These are phyloP conservation scores for Heliocidaris tuberculata DNA, from an alignment of 35 echinoderm and acorn worm species.

Conservation along the genomic window DNA sequence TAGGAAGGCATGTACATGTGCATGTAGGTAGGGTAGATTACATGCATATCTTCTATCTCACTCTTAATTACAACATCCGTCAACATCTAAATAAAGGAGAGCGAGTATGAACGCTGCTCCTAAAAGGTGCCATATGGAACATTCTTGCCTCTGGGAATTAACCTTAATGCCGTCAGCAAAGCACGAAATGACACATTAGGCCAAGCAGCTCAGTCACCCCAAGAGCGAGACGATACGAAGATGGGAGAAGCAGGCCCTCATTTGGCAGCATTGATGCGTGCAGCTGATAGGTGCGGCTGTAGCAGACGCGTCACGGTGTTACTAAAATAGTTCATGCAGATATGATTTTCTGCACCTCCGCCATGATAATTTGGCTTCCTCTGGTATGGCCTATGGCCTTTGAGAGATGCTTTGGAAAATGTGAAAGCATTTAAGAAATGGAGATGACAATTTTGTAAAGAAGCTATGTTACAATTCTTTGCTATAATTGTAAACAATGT, in stretches of 20 bases:
- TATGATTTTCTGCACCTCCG: background rate
- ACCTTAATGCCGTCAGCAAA: background rate
- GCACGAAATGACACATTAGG: background rate
- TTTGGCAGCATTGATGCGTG: background rate
- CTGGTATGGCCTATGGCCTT: background rate
- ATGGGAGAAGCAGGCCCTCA: background rate
- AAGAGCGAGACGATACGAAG: background rate
- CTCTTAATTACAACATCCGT: no score
- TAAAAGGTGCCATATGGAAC: background rate
- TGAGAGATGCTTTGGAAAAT: background rate
- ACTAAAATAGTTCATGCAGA: background rate
- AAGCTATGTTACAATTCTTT: no score
- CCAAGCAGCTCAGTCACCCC: background rate
- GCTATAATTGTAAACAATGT: no score
- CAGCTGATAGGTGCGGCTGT: background rate
- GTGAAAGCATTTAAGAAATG: background rate
- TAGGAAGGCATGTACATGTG: no score
- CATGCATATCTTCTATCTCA: no score
- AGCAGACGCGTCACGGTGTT: background rate
- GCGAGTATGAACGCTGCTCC: background rate
- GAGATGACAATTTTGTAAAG: no score
- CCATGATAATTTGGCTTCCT: background rate
- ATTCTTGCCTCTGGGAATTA: background rate
- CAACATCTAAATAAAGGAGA: background rate
- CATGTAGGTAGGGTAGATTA: no score